phyloP scores from a whole-genome alignment of 2,888 invertebrate genomes.

The Parnassius orleans region DNA sequence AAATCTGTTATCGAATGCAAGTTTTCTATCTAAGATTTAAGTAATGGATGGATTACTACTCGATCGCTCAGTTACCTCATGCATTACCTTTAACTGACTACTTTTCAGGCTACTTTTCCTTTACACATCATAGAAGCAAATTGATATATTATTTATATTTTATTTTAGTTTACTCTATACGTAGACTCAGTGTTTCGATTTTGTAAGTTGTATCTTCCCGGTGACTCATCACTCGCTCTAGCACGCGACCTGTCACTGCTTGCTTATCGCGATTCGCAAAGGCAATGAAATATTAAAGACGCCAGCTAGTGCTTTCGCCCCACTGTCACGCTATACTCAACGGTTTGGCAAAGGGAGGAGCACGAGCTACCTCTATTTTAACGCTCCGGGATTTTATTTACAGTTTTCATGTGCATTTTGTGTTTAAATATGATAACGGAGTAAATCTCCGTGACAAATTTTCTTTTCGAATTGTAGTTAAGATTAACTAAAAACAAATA shows the following conservation, averaged over 20 bases:
- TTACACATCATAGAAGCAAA: too few species aligned
- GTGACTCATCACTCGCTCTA: slow-evolving; percentile 42
- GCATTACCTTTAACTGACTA: neutral
- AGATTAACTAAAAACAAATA: too few species aligned
- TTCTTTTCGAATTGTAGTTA: neutral
- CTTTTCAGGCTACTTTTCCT: too few species aligned
- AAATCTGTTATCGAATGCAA: too few species aligned
- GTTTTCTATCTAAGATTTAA: too few species aligned
- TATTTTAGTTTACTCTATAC: too few species aligned
- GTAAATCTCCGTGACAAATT: neutral
- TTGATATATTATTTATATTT: too few species aligned
- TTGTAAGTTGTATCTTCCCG: slow-evolving; percentile 17
- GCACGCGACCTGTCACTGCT: slow-evolving; percentile 54
- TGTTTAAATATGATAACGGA: neutral
- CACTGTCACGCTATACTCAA: slow-evolving; percentile 23
- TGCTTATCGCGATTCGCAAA: slow-evolving; percentile 53
- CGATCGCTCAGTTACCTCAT: neutral
- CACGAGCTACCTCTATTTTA: slow-evolving; percentile 16
- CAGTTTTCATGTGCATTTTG: neutral
- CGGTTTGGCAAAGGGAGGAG: slow-evolving; percentile 4
- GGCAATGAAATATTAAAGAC: slow-evolving; percentile 49
- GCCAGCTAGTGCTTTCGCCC: slow-evolving; percentile 33
- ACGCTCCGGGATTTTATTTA: slow-evolving; percentile 20
- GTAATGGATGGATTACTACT: too few species aligned
- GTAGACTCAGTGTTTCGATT: slow-evolving; percentile 4